phyloP scores from a whole-genome alignment of 2,888 invertebrate species.

The Amblyjoppa fuscipennis region DNA sequence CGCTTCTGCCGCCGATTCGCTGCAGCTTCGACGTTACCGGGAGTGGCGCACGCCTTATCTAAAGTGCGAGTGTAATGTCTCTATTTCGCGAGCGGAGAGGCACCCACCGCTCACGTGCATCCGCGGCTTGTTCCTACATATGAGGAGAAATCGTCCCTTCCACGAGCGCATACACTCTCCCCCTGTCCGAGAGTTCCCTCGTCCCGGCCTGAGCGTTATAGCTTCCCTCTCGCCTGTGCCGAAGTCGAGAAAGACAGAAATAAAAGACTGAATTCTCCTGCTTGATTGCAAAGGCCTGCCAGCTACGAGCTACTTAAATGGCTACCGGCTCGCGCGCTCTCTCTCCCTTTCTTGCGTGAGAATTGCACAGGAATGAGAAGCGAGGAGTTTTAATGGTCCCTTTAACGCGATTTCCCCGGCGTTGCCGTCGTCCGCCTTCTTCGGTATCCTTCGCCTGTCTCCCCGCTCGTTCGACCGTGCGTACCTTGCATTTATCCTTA shows the following conservation, averaged over 20 bases:
- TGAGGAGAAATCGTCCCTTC: background rate
- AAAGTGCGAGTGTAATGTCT: conserved; percentile 76
- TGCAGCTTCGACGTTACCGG: conserved; percentile 38
- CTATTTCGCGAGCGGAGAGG: conserved; percentile 69
- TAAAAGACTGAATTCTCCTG: background rate
- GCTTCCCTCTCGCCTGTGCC: background rate
- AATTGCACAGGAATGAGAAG: background rate
- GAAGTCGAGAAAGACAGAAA: background rate
- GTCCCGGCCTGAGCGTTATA: conserved; percentile 7
- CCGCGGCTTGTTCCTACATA: background rate
- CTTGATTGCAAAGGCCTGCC: conserved; percentile 19
- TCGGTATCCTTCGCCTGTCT: background rate
- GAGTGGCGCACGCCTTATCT: conserved; percentile 72
- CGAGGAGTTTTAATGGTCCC: background rate
- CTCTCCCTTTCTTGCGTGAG: background rate
- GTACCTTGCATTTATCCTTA: conserved; percentile 30
- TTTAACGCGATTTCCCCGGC: background rate
- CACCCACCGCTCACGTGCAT: conserved; percentile 35
- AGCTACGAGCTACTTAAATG: conserved; percentile 39
- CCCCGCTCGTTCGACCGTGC: background rate
- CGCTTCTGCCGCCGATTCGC: conserved; percentile 38
- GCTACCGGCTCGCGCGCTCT: conserved; percentile 8
- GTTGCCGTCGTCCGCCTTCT: conserved; percentile 8
- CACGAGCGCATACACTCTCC: background rate
- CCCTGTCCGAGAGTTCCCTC: conserved; percentile 5